A percentile compares a stretch with the other conserved stretches of the same genome.
These are phyloP conservation scores for Chiloscyllium punctatum DNA, from an alignment of 2,797 vertebrate genomes.

Conservation along the genomic window DNA sequence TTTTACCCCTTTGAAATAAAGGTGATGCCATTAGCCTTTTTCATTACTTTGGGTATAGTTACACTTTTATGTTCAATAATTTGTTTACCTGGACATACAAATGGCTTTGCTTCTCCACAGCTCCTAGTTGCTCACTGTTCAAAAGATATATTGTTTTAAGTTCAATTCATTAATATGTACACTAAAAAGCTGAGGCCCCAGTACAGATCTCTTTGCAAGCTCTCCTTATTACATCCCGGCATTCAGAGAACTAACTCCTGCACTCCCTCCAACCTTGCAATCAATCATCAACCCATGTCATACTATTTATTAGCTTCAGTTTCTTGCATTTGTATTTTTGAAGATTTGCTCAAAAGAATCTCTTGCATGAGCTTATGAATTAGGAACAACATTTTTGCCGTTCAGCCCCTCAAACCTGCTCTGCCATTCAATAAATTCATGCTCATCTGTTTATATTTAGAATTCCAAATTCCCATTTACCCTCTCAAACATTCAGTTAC, in stretches of 20 bases:
- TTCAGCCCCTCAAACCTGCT: too few relatives aligned
- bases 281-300: not conserved
- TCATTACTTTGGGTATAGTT: not conserved
- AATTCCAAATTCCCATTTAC: too few relatives aligned
- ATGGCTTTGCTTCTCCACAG: not conserved
- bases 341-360: not conserved
- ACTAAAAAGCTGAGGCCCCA: not conserved
- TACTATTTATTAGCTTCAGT: not conserved
- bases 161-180: not conserved
- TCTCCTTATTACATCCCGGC: not conserved
- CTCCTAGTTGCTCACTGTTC: not conserved
- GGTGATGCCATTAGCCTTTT: not conserved
- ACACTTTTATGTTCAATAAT: not conserved
- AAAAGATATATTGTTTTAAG: not conserved
- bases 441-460: too few relatives aligned
- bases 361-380: not conserved
- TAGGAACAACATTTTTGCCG: too few relatives aligned
- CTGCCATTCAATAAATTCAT: too few relatives aligned
- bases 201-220: not conserved
- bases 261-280: not conserved
- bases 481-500: too few relatives aligned
- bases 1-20: not conserved
- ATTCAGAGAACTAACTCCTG: not conserved
- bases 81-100: not conserved
- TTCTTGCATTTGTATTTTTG: not conserved